A percentile compares a stretch with the other conserved stretches of the same genome.
Conservation (phyloP, 2,797 vertebrate genomes). For the Diplodus puntazzo region DNA sequence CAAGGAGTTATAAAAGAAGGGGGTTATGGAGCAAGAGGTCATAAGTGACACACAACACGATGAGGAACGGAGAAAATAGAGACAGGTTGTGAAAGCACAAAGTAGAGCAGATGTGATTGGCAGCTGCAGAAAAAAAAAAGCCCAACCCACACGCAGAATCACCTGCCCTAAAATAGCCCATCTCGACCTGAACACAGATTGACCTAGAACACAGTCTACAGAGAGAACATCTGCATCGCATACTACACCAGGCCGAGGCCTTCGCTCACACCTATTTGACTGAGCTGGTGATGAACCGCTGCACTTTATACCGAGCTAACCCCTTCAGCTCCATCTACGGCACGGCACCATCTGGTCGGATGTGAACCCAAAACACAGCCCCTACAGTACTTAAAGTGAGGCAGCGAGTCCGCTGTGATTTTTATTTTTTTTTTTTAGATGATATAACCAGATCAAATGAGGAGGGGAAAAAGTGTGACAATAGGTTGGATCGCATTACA, state of each 20-base stretch:
- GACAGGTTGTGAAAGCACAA: conserved; percentile 50
- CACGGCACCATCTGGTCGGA: conserved; percentile 49
- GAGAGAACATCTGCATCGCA: conserved; percentile 78
- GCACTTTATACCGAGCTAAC: conserved; percentile 55
- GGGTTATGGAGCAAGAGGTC: conserved; percentile 26
- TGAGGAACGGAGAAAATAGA: conserved; percentile 21
- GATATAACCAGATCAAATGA: conserved; percentile 31
- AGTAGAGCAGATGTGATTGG: conserved; percentile 77
- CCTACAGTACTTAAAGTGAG: conserved; percentile 14
- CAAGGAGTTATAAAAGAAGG: background rate
- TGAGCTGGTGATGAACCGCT: conserved; percentile 53
- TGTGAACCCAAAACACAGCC: conserved; percentile 38
- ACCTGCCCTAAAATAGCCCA: conserved; percentile 79
- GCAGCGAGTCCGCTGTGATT: conserved; percentile 25
- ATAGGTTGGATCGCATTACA: conserved; percentile 19
- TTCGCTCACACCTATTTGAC: conserved; percentile 62
- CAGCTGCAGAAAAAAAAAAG: conserved; percentile 68
- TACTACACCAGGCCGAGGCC: conserved; percentile 59
- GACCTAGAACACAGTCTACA: conserved; percentile 81
- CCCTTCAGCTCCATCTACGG: conserved; percentile 39
- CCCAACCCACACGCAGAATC: conserved; percentile 66
- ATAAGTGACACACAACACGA: conserved; percentile 7
- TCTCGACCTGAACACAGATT: conserved; percentile 78
- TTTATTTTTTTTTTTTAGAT: conserved; percentile 8
- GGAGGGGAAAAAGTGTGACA: conserved; percentile 22